Conservation (phyloP, 2,888 invertebrate species). For the Prosopocoilus inquinatus region DNA sequence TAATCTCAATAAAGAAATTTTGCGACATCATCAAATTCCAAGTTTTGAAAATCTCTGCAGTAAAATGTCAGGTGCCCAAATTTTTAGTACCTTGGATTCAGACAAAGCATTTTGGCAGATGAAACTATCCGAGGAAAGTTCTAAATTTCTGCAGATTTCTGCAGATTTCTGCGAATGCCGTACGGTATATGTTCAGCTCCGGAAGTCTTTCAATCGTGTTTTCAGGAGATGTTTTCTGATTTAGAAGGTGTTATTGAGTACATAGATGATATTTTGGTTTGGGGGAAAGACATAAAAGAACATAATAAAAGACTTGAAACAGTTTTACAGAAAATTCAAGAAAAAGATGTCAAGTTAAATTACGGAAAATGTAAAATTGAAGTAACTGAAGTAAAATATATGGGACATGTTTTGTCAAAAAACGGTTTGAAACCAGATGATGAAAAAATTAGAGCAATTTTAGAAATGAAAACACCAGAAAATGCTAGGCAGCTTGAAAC, state of each 20-base stretch:
- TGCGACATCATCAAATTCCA: no score
- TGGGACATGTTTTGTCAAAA: constrained; percentile 16
- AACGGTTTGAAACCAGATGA: constrained; percentile 10
- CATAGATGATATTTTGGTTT: constrained; percentile 8
- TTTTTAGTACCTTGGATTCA: no score
- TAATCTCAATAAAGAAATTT: no score
- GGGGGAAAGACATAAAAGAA: constrained; percentile 8
- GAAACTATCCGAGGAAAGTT: constrained; percentile 2
- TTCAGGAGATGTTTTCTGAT: background rate
- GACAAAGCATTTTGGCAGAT: constrained; percentile 6
- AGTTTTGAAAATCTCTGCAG: no score
- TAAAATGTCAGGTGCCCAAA: no score
- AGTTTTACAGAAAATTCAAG: constrained; percentile 18
- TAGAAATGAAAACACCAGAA: constrained; percentile 12
- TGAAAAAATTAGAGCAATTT: constrained; percentile 21
- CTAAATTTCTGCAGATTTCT: no score
- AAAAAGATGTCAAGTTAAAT: constrained; percentile 19
- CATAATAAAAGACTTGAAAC: constrained; percentile 16
- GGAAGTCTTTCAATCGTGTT: background rate
- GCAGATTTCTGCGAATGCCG: constrained; percentile 2
- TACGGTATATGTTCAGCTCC: constrained; percentile 9
- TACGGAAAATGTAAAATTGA: constrained; percentile 22
- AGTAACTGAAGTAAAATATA: constrained; percentile 19
- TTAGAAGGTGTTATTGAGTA: constrained; percentile 1
- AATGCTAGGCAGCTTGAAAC: constrained; percentile 20